Evolutionary conservation across 2,888 invertebrate species (phyloP).

Genomic region (Drosophila mercatorum): DNA sequence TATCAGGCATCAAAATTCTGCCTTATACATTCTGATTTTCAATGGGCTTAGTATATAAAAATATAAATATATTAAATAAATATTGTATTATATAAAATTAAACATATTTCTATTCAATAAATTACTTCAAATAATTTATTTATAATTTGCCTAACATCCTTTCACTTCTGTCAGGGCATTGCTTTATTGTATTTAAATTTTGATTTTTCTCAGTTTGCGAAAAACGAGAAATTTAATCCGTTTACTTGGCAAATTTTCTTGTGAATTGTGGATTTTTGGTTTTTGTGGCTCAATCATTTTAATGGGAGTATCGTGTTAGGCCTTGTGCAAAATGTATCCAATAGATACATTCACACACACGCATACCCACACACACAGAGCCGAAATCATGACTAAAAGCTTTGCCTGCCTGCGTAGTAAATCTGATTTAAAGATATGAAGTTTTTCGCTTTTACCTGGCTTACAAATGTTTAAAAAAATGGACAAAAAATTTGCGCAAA

Average conservation of each 20-base stretch:
- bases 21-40: too few relatives aligned
- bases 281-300: conserved; percentile 74
- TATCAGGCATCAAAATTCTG: too few relatives aligned
- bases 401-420: conserved; percentile 11
- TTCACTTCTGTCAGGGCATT: conserved; percentile 24
- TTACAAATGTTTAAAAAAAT: background rate
- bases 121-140: too few relatives aligned
- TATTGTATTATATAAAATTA: too few relatives aligned
- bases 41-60: too few relatives aligned
- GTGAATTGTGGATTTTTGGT: conserved; percentile 64
- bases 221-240: conserved; percentile 69
- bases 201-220: background rate
- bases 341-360: conserved; percentile 22
- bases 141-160: too few relatives aligned
- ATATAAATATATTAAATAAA: too few relatives aligned
- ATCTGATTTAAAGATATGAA: conserved; percentile 30
- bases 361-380: conserved; percentile 1
- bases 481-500: background rate
- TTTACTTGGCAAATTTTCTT: conserved; percentile 60
- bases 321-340: conserved; percentile 50
- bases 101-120: too few relatives aligned
- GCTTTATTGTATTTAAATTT: background rate
- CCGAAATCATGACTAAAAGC: conserved; percentile 12
- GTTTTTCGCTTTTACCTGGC: background rate
- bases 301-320: conserved; percentile 72